These are phyloP conservation scores for Calypte anna DNA, from an alignment of 2,113 vertebrate genomes.

Conservation along the genomic window DNA sequence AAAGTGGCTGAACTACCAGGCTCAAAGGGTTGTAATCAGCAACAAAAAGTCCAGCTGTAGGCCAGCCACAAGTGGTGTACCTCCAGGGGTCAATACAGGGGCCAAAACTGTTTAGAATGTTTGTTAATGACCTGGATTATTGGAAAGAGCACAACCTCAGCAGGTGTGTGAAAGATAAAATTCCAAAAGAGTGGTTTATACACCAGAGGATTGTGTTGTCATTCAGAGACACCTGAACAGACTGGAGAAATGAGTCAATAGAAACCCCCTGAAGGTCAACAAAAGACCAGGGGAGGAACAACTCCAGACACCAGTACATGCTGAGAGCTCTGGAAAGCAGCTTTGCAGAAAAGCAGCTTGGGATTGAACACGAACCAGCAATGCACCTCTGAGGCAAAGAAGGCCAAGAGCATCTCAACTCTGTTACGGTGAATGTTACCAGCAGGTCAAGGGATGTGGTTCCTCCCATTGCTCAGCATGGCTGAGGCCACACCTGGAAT, in stretches of 20 bases:
- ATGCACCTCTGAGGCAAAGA: background rate
- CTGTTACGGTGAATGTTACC: background rate
- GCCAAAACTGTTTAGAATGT: background rate
- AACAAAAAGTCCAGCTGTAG: background rate
- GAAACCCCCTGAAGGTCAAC: background rate
- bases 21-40: background rate
- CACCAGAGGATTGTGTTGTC: background rate
- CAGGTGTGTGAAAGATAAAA: background rate
- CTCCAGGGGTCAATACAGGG: background rate
- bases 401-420: background rate
- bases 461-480: background rate
- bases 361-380: background rate
- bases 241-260: background rate
- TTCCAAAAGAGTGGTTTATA: background rate
- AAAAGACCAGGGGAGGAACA: background rate
- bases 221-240: background rate
- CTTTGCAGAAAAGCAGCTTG: background rate
- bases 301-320: background rate
- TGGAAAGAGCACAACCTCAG: background rate
- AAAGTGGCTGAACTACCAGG: background rate
- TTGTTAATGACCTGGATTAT: background rate
- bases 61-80: background rate
- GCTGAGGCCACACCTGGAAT: background rate
- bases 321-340: background rate
- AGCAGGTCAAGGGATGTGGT: background rate